A percentile compares a stretch with the other conserved stretches of the same genome.
These are phyloP conservation scores for Pentalonia nigronervosa DNA, from an alignment of 1,140 invertebrate genomes.

Conservation along the genomic window DNA sequence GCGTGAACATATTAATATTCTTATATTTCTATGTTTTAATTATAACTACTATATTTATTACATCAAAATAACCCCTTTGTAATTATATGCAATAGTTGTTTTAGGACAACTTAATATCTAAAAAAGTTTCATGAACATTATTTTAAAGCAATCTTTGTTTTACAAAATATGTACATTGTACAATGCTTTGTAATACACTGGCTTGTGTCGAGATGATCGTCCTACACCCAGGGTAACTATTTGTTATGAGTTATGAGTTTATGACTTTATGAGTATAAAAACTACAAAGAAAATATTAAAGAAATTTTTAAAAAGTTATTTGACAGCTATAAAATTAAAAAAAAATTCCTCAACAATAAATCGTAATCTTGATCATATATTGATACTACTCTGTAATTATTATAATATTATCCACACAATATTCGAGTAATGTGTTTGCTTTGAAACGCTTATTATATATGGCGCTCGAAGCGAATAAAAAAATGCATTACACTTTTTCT, in stretches of 20 bases:
- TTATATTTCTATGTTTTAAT: background rate
- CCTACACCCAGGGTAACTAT: background rate
- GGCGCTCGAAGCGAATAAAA: slow-evolving; percentile 36
- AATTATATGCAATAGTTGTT: background rate
- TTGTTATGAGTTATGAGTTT: background rate
- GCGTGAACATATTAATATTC: background rate
- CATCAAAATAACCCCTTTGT: background rate
- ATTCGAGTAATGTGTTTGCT: slow-evolving; percentile 32
- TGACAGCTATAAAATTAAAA: slow-evolving; percentile 1
- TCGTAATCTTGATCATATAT: background rate
- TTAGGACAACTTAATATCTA: background rate
- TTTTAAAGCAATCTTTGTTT: background rate
- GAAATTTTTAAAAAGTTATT: background rate
- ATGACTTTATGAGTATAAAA: too few species aligned
- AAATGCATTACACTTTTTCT: slow-evolving; percentile 12
- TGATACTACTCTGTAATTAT: slow-evolving; percentile 46
- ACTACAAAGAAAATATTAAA: background rate
- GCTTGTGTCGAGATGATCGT: background rate
- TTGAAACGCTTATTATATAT: slow-evolving; percentile 47
- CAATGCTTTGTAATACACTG: background rate
- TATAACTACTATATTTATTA: too few species aligned
- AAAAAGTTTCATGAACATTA: background rate
- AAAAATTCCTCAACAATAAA: background rate
- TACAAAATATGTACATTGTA: background rate
- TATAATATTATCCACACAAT: background rate